Conservation (phyloP, 2,888 invertebrate species). For the Melanchra persicariae region DNA sequence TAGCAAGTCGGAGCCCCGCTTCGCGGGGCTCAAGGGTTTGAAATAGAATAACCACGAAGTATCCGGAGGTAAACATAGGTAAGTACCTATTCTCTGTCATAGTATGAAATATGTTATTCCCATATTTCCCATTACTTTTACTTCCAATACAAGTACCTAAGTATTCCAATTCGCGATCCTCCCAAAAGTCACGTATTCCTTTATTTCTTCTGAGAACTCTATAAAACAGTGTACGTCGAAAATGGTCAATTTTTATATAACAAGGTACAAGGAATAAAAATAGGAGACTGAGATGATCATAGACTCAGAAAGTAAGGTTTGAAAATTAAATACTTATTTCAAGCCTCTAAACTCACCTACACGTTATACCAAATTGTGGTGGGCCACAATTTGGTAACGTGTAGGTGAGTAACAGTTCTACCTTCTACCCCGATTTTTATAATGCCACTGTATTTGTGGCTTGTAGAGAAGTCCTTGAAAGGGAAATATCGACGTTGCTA, state of each 20-base stretch:
- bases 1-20: too few relatives aligned
- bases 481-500: not conserved
- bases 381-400: not conserved
- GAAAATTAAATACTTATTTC: slow-evolving; percentile 13
- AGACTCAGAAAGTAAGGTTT: slow-evolving; percentile 13
- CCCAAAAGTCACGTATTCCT: slow-evolving; percentile 77
- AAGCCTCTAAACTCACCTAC: too few relatives aligned
- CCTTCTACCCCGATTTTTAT: slow-evolving; percentile 3
- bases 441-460: slow-evolving; percentile 6
- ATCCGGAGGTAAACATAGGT: slow-evolving; percentile 71
- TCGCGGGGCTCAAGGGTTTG: too few relatives aligned
- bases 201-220: slow-evolving; percentile 26
- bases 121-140: too few relatives aligned
- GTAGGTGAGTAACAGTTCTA: slow-evolving; percentile 11
- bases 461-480: slow-evolving; percentile 28
- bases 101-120: slow-evolving; percentile 77
- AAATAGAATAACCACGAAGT: too few relatives aligned
- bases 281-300: slow-evolving; percentile 13
- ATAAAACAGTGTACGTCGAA: slow-evolving; percentile 27
- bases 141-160: slow-evolving; percentile 76
- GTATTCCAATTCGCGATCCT: slow-evolving; percentile 78
- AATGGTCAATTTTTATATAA: slow-evolving; percentile 50
- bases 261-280: slow-evolving; percentile 37
- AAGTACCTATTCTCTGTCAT: slow-evolving; percentile 90
- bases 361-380: too few relatives aligned